Evolutionary conservation across 2,888 invertebrate species (phyloP), one percentile per base, ranked within the genome.

Genomic region (Nemotelus nigrinus): DNA sequence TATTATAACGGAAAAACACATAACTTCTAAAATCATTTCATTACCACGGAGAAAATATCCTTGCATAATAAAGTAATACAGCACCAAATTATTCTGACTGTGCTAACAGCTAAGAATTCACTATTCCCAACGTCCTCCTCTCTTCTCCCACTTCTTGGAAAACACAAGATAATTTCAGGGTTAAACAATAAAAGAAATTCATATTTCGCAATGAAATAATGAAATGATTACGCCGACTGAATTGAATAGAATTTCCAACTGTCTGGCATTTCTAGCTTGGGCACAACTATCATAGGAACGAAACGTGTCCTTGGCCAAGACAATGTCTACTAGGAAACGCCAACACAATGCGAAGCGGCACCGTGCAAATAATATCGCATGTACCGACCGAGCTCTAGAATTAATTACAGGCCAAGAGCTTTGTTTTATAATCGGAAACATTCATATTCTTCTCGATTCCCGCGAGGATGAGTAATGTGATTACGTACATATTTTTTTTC

Each of bases 381-480:
- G 48, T 48, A 60, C 47, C 8, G 74, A 25, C 25, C 25, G 25
- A 25, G 25, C 25, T 25, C 47, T 74, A 39, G 60, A 60, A 60
- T 74, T 74, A 74, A 74, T 74, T 74, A 74, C 74, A 74, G 74
- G 47, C 74, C 48, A 8, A 25, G 44, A 60, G 60, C 72, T 10
- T 57, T 45, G 60, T 72, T 72, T 72, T 72, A 72, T 72, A 74
- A 74, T 74, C 74, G 60, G 50, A 60, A 47, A 39, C 50, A 63
- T 74, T 8, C 60, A 53, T 53, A 53, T 63, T 45, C 44, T 50
- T 4, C 55, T 55, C 70, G 53, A 55, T 41, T 70, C 74, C 60
- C 74, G 4, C 3, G 63, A 25, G 74, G 74, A 74, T 60, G 74
- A 74, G 74, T 74, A 74, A 74, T 74, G 74, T 60, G 63, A 74